Conservation (phyloP, 92 coral and sea anemone genomes). For the Virgularia gustaviana region DNA sequence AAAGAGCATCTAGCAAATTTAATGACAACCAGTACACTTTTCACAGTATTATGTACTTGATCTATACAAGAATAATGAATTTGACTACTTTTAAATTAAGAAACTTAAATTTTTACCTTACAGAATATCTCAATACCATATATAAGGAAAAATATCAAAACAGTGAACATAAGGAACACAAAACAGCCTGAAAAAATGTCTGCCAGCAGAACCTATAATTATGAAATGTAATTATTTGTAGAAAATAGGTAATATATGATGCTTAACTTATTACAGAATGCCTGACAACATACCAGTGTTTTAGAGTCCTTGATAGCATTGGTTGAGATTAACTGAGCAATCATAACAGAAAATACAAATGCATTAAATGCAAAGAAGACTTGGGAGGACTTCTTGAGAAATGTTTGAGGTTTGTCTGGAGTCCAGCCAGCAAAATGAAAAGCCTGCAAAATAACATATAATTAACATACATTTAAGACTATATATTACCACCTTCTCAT, state of each 20-base stretch:
- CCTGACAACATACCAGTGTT: slow-evolving; percentile 56
- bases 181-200: slow-evolving; percentile 81
- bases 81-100: background rate
- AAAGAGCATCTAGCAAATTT: too few species aligned
- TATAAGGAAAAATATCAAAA: slow-evolving; percentile 75
- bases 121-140: slow-evolving; percentile 94
- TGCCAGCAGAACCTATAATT: slow-evolving; percentile 61
- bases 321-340: slow-evolving; percentile 68
- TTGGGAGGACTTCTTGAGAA: slow-evolving; percentile 78
- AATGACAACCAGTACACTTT: too few species aligned
- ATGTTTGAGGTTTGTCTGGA: slow-evolving; percentile 82
- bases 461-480: too few species aligned
- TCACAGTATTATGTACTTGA: too few species aligned
- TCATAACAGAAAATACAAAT: slow-evolving; percentile 64
- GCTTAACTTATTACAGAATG: too few species aligned
- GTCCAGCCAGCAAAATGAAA: slow-evolving; percentile 86
- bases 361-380: slow-evolving; percentile 67
- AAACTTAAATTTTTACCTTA: slow-evolving; percentile 74
- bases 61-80: too few species aligned
- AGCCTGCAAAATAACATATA: slow-evolving; percentile 50
- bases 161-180: slow-evolving; percentile 87
- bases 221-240: too few species aligned
- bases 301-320: slow-evolving; percentile 66
- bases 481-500: background rate
- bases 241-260: too few species aligned